These are phyloP conservation scores for Aviceda subcristata DNA, from an alignment of 2,113 vertebrate genomes.

Conservation along the genomic window DNA sequence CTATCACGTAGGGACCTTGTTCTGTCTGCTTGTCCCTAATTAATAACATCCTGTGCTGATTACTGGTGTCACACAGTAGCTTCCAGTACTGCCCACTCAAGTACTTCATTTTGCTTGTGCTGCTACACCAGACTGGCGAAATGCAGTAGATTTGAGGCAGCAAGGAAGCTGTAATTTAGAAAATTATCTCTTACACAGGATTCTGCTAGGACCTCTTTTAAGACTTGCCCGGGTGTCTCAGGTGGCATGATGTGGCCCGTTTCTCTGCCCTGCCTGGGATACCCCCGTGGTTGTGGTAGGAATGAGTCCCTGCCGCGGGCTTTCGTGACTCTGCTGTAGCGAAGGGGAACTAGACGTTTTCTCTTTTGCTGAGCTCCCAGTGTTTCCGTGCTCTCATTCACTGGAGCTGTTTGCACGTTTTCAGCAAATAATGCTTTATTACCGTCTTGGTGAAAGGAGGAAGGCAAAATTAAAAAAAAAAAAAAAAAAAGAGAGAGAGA, in stretches of 20 bases:
- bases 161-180: not conserved
- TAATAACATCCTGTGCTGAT: not conserved
- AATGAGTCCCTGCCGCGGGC: not conserved
- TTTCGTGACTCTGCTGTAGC: not conserved
- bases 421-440: conserved; percentile 28
- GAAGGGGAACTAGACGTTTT: not conserved
- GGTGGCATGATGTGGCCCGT: not conserved
- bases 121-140: not conserved
- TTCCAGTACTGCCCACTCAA: not conserved
- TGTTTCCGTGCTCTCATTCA: fast-evolving
- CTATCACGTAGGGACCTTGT: not conserved
- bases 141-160: not conserved
- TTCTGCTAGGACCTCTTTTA: not conserved
- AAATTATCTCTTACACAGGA: not conserved
- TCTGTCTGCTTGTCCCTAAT: not conserved
- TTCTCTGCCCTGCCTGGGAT: not conserved
- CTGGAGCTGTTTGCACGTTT: not conserved
- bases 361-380: not conserved
- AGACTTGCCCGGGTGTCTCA: not conserved
- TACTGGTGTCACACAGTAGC: not conserved
- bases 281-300: no score
- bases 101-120: not conserved
- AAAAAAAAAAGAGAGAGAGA: not conserved
- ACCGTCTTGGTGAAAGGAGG: conserved; percentile 23
- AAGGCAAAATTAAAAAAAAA: not conserved